Evolutionary conservation across 2,113 vertebrate genomes (phyloP).

Genomic region (Anarrhichthys ocellatus): DNA sequence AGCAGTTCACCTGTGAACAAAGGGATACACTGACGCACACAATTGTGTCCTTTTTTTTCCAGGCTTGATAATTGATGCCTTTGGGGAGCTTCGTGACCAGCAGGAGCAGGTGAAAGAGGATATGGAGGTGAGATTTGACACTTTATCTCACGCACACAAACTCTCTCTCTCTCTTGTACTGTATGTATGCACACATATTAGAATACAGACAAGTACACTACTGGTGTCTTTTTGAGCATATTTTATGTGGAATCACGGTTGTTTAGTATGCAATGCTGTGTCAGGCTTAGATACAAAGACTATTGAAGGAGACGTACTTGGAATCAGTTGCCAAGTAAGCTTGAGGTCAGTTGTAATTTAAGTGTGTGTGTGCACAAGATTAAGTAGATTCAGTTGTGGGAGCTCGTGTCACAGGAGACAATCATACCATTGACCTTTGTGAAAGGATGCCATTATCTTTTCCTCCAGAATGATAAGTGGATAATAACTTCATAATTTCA

Average conservation of each 20-base stretch:
- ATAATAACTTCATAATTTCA: neutral
- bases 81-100: conserved; percentile 80
- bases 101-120: conserved; percentile 82
- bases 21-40: neutral
- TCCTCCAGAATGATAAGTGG: conserved; percentile 4
- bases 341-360: conserved; percentile 8
- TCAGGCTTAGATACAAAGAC: neutral
- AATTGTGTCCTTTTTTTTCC: neutral
- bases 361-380: neutral
- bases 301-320: neutral
- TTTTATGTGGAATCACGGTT: neutral
- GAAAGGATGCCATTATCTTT: conserved; percentile 24
- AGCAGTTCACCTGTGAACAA: neutral
- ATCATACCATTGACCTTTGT: conserved; percentile 14
- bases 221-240: neutral
- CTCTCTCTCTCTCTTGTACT: neutral
- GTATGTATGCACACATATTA: neutral
- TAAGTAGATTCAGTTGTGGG: conserved; percentile 4
- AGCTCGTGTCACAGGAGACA: conserved; percentile 10
- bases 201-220: neutral
- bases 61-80: conserved; percentile 82
- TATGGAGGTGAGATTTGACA: conserved; percentile 73
- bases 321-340: neutral
- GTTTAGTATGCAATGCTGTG: neutral
- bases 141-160: neutral